phyloP scores from a whole-genome alignment of 2,113 vertebrate genomes.

The Phrynosoma blainvillii region DNA sequence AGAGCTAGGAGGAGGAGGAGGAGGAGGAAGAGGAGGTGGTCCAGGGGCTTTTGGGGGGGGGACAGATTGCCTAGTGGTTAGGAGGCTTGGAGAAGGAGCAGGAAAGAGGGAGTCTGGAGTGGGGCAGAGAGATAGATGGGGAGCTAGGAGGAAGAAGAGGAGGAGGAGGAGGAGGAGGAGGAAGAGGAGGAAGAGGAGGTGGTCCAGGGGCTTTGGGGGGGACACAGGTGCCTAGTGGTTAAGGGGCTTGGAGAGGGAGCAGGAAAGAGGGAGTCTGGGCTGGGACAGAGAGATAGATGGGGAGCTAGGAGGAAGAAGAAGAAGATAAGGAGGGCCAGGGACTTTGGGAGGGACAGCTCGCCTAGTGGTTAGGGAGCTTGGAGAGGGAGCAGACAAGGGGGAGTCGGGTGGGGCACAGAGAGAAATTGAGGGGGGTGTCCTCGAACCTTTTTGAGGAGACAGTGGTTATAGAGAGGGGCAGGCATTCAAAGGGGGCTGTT shows the following conservation, averaged over 20 bases:
- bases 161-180: no score
- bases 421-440: neutral
- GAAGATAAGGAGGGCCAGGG: no score
- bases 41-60: no score
- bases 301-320: neutral
- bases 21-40: no score
- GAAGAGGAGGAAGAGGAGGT: no score
- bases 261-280: neutral
- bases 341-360: neutral
- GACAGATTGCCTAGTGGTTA: no score
- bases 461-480: neutral
- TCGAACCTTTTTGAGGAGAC: neutral
- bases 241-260: neutral
- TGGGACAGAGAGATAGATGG: neutral
- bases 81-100: neutral
- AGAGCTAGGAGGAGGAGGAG: no score
- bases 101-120: neutral
- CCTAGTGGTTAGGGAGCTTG: neutral
- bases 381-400: neutral
- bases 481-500: no score
- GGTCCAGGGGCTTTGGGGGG: no score
- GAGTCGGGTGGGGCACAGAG: neutral
- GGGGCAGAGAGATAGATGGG: no score
- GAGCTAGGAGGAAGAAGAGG: no score
- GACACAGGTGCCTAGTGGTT: neutral